Conservation (phyloP, 2,113 vertebrate genomes). For the Takifugu bimaculatus region DNA sequence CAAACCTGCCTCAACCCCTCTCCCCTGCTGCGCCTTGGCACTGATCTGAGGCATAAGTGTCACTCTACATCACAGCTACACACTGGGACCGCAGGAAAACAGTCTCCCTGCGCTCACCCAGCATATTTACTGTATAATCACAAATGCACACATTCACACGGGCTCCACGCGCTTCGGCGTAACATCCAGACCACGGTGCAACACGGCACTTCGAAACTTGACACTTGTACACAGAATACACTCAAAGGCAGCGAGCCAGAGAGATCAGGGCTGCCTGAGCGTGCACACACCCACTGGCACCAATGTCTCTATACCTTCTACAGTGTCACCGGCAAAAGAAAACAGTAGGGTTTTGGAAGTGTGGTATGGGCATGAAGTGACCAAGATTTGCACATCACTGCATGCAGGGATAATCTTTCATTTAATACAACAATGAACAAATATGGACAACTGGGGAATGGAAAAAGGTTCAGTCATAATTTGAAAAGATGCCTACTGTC, state of each 20-base stretch:
- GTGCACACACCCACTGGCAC: slow-evolving; percentile 12
- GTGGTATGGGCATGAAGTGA: no score
- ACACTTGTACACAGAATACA: slow-evolving; percentile 27
- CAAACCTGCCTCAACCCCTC: slow-evolving; percentile 11
- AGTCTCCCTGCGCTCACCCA: slow-evolving; percentile 30
- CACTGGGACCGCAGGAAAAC: slow-evolving; percentile 44
- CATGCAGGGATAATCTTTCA: no score
- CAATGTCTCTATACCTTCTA: neutral
- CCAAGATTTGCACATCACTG: no score
- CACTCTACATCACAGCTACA: slow-evolving; percentile 39
- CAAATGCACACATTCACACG: slow-evolving; percentile 15
- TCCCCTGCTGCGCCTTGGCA: slow-evolving; percentile 52
- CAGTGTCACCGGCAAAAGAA: no score
- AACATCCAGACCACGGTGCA: slow-evolving; percentile 24
- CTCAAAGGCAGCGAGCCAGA: slow-evolving; percentile 9
- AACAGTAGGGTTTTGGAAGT: no score
- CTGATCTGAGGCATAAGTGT: slow-evolving; percentile 47
- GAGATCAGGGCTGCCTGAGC: slow-evolving; percentile 1
- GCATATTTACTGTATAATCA: slow-evolving; percentile 29
- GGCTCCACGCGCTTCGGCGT: neutral
- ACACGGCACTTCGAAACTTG: slow-evolving; percentile 10
- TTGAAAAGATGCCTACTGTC: no score
- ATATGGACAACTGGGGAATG: no score
- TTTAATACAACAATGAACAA: no score
- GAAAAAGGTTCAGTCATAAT: no score